Evolutionary conservation across 2,113 vertebrate genomes (phyloP), one percentile per base, ranked within the genome.

Genomic region (Columba janthina): DNA sequence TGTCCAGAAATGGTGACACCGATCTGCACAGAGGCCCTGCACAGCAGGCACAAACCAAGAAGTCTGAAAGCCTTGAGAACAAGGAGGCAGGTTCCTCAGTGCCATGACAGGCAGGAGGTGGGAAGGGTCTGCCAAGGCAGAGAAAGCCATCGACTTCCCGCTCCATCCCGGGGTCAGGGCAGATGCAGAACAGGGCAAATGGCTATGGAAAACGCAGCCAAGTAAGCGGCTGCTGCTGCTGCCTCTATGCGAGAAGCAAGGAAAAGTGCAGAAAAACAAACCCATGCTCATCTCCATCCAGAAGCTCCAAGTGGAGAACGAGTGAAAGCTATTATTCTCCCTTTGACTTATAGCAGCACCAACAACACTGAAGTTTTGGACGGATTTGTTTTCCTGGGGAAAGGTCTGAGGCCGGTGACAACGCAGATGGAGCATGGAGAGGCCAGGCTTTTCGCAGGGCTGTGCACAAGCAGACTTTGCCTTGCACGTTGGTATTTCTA

Each of bases 291-390:
- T 94, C 87, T 93, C 90, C 89, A 88, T 65, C 82, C 75, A 94
- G 75, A 80, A 93, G 85, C 85, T 94, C 79, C 65, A 69, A 21
- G 69, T 6, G 80, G 88, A 96, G 82, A 81, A 85, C 2, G 62
- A 90, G 64, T 76, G 72, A 84, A 97, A 91, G 81, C 84, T 69
- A 62, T 87, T 87, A 82, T 93, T 90, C 77, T 87, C 93, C 82
- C n/a, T 96, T 93, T 5, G 2, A 91, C 76, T 61, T 89, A 69
- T 74, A 97, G 97, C 97, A 98, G 97, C 97, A 97, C 95, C 94
- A 89, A 78, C 31, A 19, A 80, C 92, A 94, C 67, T 1, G 0
- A 96, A 75, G 88, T 91, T 94, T 89, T 90, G 96, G 97, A 96
- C 89, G 94, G 96, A 96, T 71, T 84, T 91, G 90, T 96, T 93